phyloP scores from a whole-genome alignment of 2,113 vertebrate species.

The Oryzias javanicus region DNA sequence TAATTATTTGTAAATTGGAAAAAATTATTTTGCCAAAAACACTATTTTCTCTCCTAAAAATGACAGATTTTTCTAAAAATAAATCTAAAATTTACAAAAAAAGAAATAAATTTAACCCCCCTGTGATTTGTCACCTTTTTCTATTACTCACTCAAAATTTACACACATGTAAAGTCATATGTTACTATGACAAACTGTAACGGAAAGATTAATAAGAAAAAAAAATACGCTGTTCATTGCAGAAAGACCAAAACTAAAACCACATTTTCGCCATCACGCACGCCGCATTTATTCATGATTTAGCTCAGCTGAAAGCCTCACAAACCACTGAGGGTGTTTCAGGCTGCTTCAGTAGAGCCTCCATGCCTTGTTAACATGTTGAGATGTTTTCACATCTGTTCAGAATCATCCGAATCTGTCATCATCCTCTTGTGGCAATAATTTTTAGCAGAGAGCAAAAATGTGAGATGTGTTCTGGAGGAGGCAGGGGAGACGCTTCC shows the following conservation, averaged over 20 bases:
- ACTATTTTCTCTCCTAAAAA: slow-evolving; percentile 21
- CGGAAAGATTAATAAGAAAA: not conserved
- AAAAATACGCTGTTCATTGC: not conserved
- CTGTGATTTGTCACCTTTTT: not conserved
- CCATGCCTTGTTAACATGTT: slow-evolving; percentile 67
- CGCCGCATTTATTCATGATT: slow-evolving; percentile 6
- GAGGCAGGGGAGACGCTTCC: slow-evolving; percentile 52
- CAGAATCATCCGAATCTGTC: slow-evolving; percentile 70
- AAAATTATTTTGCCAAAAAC: not conserved
- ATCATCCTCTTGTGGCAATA: slow-evolving; percentile 74
- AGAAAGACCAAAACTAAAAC: not conserved
- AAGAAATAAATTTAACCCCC: not conserved
- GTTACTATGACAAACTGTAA: slow-evolving; percentile 5
- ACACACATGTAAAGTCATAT: slow-evolving; percentile 1
- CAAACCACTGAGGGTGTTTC: not conserved
- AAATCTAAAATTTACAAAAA: slow-evolving; percentile 15
- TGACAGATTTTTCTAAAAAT: slow-evolving; percentile 6
- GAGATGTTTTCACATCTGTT: slow-evolving; percentile 77
- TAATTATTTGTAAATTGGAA: slow-evolving; percentile 8
- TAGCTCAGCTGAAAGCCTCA: not conserved
- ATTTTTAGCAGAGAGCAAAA: slow-evolving; percentile 57
- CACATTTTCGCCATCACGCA: slow-evolving; percentile 9
- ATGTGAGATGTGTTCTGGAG: slow-evolving; percentile 52
- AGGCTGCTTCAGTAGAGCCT: slow-evolving; percentile 24
- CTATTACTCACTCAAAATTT: slow-evolving; percentile 16